Base-by-base conservation (phyloP, 2,113 vertebrate genomes). In the Prunella fulvescens region DNA sequence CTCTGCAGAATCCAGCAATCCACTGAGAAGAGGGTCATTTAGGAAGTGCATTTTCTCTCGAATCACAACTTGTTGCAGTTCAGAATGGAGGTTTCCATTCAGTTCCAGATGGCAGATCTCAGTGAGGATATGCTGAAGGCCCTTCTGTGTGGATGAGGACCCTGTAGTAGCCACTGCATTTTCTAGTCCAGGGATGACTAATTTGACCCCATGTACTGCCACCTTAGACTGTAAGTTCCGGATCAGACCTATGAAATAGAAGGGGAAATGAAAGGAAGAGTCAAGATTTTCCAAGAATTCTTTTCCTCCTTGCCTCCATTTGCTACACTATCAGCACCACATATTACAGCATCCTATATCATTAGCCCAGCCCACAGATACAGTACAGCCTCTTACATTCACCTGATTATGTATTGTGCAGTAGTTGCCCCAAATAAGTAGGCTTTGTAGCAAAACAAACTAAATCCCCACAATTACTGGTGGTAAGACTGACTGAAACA, bases 11-110 rank as follows among this genome's bases (percentile, higher is more conserved):
- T 98, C 94, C 1, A 99, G 97, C 57, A 99, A 97, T 26, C 98
- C 99, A 4, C 93, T 97, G 58, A 99, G 97, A 39, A 99, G 98
- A 7, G 97, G 91, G 47, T 99, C 99, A 7, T 98, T 96, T 11
- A 95, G 96, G 64, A 99, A 97, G 86, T 98, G 98, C 18, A 67
- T 81, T 79, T 96, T 97, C 92, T 99, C 98, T 76, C 93, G 98
- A 84, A 97, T 95, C 64, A 99, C 98, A 0, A 97, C 97, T 92
- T 98, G 98, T 24, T 98, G 96, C 92, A 99, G 97, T 74, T 99
- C 99, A 24, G 98, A 98, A 37, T 86, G 97, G 20, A 99, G 97
- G 95, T 99, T 99, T 28, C 99, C 99, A 1, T 99, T 99, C 45
- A 99, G 96, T 92, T 99, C 99, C 66, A 99, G 96, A 23, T 14